Evolutionary conservation across 2,113 vertebrate genomes (phyloP).

Genomic region (Falco punctatus): DNA sequence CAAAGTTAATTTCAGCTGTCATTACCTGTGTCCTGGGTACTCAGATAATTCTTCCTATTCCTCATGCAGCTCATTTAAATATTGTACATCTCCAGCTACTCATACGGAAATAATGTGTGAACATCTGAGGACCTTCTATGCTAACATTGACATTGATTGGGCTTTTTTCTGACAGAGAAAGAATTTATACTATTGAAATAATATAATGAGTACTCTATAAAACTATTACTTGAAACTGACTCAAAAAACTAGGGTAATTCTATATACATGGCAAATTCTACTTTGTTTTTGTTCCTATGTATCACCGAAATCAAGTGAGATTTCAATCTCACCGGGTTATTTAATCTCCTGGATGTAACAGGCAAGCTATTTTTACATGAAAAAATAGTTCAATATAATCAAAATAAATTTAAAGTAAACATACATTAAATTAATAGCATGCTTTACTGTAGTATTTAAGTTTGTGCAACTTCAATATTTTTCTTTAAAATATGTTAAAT

Average conservation of each 20-base stretch:
- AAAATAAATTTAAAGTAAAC: not conserved
- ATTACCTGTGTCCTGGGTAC: not conserved
- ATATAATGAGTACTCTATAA: not conserved
- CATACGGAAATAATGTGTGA: not conserved
- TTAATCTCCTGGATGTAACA: not conserved
- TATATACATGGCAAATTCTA: not conserved
- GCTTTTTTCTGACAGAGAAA: not conserved
- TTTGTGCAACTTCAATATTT: not conserved
- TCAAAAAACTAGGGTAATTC: accelerated
- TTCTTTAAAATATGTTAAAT: not conserved
- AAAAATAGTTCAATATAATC: not conserved
- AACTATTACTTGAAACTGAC: not conserved
- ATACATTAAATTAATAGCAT: not conserved
- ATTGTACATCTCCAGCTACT: accelerated
- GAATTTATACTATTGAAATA: not conserved
- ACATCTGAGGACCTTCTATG: not conserved
- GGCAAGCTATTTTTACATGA: not conserved
- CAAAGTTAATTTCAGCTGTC: not conserved
- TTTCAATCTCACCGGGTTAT: not conserved
- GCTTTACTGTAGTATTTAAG: not conserved
- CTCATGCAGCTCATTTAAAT: not conserved
- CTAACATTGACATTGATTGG: accelerated
- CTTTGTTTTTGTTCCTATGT: not conserved
- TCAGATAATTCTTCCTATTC: not conserved
- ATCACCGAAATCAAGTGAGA: not conserved